These are phyloP conservation scores for Phrixothrix hirtus DNA, from an alignment of 2,888 invertebrate genomes.

Conservation along the genomic window DNA sequence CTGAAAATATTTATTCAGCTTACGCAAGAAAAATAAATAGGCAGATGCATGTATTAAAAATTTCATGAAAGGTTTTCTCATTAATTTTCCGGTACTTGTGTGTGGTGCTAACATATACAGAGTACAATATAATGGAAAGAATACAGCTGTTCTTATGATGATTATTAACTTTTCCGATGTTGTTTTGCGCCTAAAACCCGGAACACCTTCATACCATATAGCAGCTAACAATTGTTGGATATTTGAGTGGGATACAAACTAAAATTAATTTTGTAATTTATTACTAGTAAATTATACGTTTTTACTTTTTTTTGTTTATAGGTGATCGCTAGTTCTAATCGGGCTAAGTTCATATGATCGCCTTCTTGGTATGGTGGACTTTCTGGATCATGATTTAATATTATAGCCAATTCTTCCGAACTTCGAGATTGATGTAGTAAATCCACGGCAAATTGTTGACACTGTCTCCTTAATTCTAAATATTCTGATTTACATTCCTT, in stretches of 20 bases:
- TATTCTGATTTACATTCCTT: slow-evolving; percentile 91
- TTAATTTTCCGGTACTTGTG: slow-evolving; percentile 76
- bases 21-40: slow-evolving; percentile 90
- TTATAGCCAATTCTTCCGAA: slow-evolving; percentile 89
- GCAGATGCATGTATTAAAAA: slow-evolving; percentile 94
- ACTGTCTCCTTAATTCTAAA: slow-evolving; percentile 78
- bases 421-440: slow-evolving; percentile 88
- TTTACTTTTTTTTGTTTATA: slow-evolving; percentile 92
- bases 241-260: slow-evolving; percentile 95
- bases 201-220: slow-evolving; percentile 95
- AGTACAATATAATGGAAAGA: slow-evolving; percentile 86
- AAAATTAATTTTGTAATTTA: background rate
- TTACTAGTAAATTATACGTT: too few species aligned
- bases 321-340: slow-evolving; percentile 87
- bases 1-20: too few species aligned
- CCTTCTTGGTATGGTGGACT: slow-evolving; percentile 72
- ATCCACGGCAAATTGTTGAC: slow-evolving; percentile 90
- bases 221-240: slow-evolving; percentile 90
- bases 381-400: slow-evolving; percentile 89
- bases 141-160: slow-evolving; percentile 73
- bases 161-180: slow-evolving; percentile 69
- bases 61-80: slow-evolving; percentile 95
- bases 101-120: slow-evolving; percentile 86
- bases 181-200: slow-evolving; percentile 86
- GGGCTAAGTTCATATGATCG: slow-evolving; percentile 81